phyloP scores from a whole-genome alignment of 2,797 vertebrate species.

The Tenualosa ilisha region DNA sequence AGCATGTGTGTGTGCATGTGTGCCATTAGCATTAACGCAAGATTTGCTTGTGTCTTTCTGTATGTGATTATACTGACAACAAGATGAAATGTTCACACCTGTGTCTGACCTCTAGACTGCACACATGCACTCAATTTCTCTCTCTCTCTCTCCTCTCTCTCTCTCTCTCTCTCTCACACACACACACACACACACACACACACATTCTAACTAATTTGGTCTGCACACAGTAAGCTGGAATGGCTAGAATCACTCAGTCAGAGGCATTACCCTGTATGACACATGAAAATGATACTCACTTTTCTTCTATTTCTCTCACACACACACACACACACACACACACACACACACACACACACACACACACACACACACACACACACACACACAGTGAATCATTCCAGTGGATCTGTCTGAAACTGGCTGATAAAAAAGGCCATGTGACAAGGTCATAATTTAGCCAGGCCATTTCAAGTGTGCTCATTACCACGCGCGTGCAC shows the following conservation, averaged over 20 bases:
- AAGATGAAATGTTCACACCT: background rate
- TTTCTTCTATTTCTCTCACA: slow-evolving; percentile 15
- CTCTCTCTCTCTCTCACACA: background rate
- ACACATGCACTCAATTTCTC: background rate
- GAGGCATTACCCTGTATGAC: slow-evolving; percentile 28
- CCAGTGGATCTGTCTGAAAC: slow-evolving; percentile 44
- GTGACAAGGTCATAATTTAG: slow-evolving; percentile 56
- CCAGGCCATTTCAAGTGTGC: slow-evolving; percentile 54
- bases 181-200: slow-evolving; percentile 17
- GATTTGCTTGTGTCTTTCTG: background rate
- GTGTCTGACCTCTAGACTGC: background rate
- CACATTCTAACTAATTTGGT: slow-evolving; percentile 16
- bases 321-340: slow-evolving; percentile 33
- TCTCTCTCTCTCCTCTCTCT: background rate
- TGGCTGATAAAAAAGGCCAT: slow-evolving; percentile 51
- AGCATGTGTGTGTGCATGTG: slow-evolving; percentile 29
- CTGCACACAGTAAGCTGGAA: slow-evolving; percentile 3
- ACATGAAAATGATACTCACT: background rate
- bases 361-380: slow-evolving; percentile 33
- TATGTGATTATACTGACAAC: background rate
- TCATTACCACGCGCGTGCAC: slow-evolving; percentile 35
- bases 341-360: slow-evolving; percentile 9
- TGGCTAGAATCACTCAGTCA: slow-evolving; percentile 15
- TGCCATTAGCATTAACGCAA: background rate
- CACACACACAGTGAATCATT: slow-evolving; percentile 25